These are phyloP conservation scores for Myotis yumanensis DNA, from an alignment of 2,113 vertebrate species.

Conservation along the genomic window DNA sequence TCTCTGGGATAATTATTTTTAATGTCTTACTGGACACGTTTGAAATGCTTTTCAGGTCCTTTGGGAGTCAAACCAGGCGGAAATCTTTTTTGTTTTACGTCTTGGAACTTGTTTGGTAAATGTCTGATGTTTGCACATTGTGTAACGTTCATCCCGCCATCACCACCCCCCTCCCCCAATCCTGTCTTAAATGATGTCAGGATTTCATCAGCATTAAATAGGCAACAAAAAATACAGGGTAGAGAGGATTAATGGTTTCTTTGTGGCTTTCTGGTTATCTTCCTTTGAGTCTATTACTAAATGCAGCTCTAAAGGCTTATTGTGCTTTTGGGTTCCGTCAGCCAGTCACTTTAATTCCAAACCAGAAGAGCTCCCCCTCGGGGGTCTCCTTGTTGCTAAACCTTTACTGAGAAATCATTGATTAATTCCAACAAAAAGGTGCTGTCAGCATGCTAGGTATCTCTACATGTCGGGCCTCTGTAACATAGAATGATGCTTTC, in stretches of 20 bases:
- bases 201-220: conserved; percentile 56
- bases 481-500: not conserved
- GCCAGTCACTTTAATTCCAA: not conserved
- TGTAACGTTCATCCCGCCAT: conserved; percentile 66
- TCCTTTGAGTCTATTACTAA: not conserved
- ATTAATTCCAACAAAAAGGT: not conserved
- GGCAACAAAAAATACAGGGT: not conserved
- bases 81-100: conserved; percentile 77
- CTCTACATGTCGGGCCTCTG: not conserved
- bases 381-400: conserved; percentile 16
- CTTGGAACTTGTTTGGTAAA: conserved; percentile 79
- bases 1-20: conserved; percentile 89
- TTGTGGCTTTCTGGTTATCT: conserved; percentile 57
- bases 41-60: conserved; percentile 87
- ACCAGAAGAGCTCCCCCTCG: conserved; percentile 52
- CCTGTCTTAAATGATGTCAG: conserved; percentile 24
- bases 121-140: conserved; percentile 79
- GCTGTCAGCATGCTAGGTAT: not conserved
- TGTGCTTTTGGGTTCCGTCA: not conserved
- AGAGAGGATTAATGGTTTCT: conserved; percentile 25
- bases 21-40: conserved; percentile 87
- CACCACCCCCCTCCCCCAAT: not conserved
- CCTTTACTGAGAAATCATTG: not conserved
- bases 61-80: conserved; percentile 82
- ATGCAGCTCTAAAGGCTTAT: not conserved